phyloP scores from a whole-genome alignment of 1,140 invertebrate genomes.

The Heliconius himera region DNA sequence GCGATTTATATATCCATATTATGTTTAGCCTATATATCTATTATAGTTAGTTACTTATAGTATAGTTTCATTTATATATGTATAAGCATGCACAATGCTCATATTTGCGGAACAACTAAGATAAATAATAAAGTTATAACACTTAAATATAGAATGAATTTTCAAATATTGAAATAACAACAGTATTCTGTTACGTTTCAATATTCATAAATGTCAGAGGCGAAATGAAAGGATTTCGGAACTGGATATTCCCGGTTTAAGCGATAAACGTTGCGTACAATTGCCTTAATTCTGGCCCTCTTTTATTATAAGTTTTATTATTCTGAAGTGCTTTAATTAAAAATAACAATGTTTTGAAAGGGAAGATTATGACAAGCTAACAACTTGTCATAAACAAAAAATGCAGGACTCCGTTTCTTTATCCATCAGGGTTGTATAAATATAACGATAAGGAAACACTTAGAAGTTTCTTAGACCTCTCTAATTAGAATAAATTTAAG shows the following conservation, averaged over 20 bases:
- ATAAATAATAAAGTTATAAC: conserved; percentile 30
- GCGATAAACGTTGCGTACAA: conserved; percentile 57
- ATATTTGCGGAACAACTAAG: conserved; percentile 15
- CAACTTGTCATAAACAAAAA: conserved; percentile 63
- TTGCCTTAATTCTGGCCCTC: conserved; percentile 51
- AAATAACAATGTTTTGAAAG: conserved; percentile 59
- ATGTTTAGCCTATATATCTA: too few relatives aligned
- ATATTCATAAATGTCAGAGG: conserved; percentile 62
- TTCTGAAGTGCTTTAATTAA: conserved; percentile 69
- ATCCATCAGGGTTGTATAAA: conserved; percentile 43
- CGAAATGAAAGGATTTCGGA: conserved; percentile 55
- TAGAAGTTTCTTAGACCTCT: conserved; percentile 35
- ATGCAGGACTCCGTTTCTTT: conserved; percentile 58
- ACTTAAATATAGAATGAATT: conserved; percentile 43
- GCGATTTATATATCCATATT: not conserved
- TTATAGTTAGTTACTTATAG: too few relatives aligned
- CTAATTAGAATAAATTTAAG: conserved; percentile 57
- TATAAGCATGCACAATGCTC: not conserved
- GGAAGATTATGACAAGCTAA: conserved; percentile 63
- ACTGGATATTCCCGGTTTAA: conserved; percentile 49
- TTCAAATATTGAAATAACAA: conserved; percentile 53
- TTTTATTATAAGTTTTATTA: conserved; percentile 60
- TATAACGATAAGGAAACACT: conserved; percentile 26
- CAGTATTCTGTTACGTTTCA: conserved; percentile 51
- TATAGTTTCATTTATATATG: not conserved